Base-by-base conservation (phyloP, 2,888 invertebrate species). In the Tridacna gigas region DNA sequence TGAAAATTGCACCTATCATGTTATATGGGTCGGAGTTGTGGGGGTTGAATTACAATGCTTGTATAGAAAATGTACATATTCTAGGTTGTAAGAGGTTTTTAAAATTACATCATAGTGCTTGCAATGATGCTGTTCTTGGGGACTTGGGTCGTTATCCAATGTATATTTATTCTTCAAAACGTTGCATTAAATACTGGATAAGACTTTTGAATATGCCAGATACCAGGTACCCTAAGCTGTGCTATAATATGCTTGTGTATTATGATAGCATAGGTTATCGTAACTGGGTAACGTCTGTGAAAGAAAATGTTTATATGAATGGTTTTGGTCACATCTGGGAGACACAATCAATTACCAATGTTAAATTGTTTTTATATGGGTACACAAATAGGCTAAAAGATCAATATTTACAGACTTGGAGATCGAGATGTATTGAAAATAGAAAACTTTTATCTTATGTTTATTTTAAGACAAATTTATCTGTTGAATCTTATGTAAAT, bases 231-330 rank as follows among this genome's bases (percentile, higher is more conserved):
- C 56, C 56, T 22, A 74, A 47, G 28, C 48, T 63, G 48, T 74
- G 78, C 28, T 82, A 74, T 82, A 45, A 18, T 5, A 82, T 74
- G 67, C 37, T 74, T 25, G 15, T 26, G 80, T n/a, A n/a, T n/a
- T n/a, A n/a, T n/a, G n/a, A n/a, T n/a, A n/a, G n/a, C n/a, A n/a
- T n/a, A n/a, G n/a, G 80, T 0, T 45, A 69, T 37, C 18, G n/a
- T 61, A 78, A 65, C 48, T 82, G 74, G 78, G 69, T 63, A 7
- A 69, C 78, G 13, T 3, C 60, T 18, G 7, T 81, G 20, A 71
- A 45, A 65, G 4, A 28, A 61, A 56, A 78, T 67, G 47, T 82
- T n/a, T 78, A 47, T 63, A 20, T 2, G 61, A 78, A 74, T 67
- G 61, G 82, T 47, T 82, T 78, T 74, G 74, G 74, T 22, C 28